phyloP scores from a whole-genome alignment of 2,888 invertebrate species.

The Alloscopus bannaensis region DNA sequence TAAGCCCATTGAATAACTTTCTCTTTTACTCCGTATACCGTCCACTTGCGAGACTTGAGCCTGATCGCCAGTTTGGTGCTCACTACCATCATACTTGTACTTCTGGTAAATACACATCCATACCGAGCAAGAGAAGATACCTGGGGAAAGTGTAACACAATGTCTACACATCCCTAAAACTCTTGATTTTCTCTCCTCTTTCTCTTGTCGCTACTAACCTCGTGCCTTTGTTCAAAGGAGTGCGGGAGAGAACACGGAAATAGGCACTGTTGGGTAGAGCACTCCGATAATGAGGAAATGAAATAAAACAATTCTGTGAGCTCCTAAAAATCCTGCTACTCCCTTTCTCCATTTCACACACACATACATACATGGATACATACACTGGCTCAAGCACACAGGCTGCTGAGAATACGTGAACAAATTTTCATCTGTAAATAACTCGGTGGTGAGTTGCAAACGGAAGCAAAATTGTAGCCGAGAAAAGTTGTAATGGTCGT shows the following conservation, averaged over 20 bases:
- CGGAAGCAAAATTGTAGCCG: no score
- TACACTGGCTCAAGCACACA: neutral
- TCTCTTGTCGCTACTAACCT: neutral
- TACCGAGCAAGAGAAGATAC: neutral
- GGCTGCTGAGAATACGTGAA: no score
- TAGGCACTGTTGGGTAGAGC: no score
- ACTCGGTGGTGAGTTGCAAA: no score
- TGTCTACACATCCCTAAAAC: neutral
- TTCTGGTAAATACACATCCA: neutral
- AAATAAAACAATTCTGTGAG: constrained; percentile 54
- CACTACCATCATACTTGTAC: neutral
- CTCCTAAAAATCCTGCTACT: constrained; percentile 28
- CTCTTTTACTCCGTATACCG: neutral
- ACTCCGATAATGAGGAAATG: constrained; percentile 60
- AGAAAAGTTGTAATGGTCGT: constrained; percentile 8
- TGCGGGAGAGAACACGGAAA: no score
- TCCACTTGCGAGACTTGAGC: neutral
- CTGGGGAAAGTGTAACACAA: neutral
- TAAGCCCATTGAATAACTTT: constrained; percentile 22
- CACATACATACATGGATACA: neutral
- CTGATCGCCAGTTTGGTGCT: no score
- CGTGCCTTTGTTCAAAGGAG: no score
- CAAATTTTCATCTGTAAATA: no score
- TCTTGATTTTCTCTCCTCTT: neutral
- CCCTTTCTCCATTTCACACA: neutral